A percentile compares a stretch with the other conserved stretches of the same genome.
phyloP scores from a whole-genome alignment of 2,113 vertebrate species.

The Callopanchax toddi region DNA sequence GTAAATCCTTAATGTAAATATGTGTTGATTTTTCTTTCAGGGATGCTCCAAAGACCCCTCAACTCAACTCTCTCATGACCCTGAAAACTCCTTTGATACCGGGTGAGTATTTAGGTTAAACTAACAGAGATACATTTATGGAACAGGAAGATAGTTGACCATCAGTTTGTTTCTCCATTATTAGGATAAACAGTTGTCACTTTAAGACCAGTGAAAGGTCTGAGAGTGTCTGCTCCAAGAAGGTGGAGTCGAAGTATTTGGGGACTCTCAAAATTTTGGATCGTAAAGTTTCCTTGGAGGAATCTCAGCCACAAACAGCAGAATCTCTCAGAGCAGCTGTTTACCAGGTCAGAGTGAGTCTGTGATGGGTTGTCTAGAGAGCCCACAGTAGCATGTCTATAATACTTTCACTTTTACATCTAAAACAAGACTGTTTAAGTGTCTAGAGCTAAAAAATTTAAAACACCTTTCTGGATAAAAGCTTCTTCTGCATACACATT shows the following conservation, averaged over 20 bases:
- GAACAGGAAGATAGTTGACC: background rate
- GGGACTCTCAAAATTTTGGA: conserved; percentile 88
- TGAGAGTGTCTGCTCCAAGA: conserved; percentile 52
- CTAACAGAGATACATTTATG: background rate
- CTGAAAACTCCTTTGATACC: no score
- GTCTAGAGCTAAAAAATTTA: no score
- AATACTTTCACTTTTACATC: no score
- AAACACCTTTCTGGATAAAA: no score
- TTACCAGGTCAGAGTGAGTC: conserved; percentile 86
- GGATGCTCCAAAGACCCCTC: conserved; percentile 24
- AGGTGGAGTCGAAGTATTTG: conserved; percentile 83
- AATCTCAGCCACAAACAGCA: conserved; percentile 74
- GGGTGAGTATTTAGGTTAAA: conserved; percentile 53
- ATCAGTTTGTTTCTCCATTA: conserved; percentile 4
- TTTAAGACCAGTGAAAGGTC: conserved; percentile 44
- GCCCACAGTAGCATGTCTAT: no score
- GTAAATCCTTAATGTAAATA: background rate
- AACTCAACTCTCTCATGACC: conserved; percentile 27
- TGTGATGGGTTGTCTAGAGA: background rate
- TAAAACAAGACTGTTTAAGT: no score
- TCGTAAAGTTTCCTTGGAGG: conserved; percentile 69
- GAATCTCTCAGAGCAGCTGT: conserved; percentile 87
- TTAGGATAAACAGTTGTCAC: conserved; percentile 56
- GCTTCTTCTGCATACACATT: no score
- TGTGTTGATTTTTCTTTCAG: conserved; percentile 45